Base-by-base conservation (phyloP, 2,113 vertebrate species). In the Bubo scandiacus region DNA sequence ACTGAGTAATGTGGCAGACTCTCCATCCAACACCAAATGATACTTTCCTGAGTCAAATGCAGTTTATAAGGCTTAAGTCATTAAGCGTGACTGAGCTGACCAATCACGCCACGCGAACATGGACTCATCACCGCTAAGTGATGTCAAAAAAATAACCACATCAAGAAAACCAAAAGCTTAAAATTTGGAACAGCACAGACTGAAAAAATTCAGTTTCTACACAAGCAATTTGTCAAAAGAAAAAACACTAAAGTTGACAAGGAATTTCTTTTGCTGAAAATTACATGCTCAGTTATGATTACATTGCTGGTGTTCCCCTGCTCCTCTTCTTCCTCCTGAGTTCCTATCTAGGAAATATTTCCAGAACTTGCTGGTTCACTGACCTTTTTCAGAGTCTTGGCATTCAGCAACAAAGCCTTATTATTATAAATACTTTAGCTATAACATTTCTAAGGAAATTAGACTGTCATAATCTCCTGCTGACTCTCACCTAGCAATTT, bases 121-220 rank as follows among this genome's bases (percentile, higher is more conserved):
- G 0, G 7, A 68, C 78, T 82, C 74, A 72, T 79, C 70, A 61
- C 12, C 18, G 15, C 40, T 75, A 90, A 93, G 26, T 6, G 10
- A 90, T 92, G 61, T 94, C 17, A 78, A 87, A 96, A 91, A 95
- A 78, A 74, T 10, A 93, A 79, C 47, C 85, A 93, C 88, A 85
- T 52, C n/a, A 94, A 75, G 57, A 82, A 93, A 88, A 59, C 42
- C 23, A 82, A 71, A 80, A 72, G 54, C 58, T 93, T 86, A 85
- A 89, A 19, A 65, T 77, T 7, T 92, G 62, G 40, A 90, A 72
- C 14, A 47, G 30, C 40, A 40, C 13, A 43, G 32, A 25, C 43
- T 34, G 15, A 82, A 92, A 62, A 90, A 16, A 27, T 86, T 87
- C 38, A 34, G 10, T 72, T 92, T 87, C 70, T 96, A 86, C 40